Evolutionary conservation across 2,797 vertebrate species (phyloP), one percentile per base, ranked within the genome.

Genomic region (Eleutherodactylus coqui): DNA sequence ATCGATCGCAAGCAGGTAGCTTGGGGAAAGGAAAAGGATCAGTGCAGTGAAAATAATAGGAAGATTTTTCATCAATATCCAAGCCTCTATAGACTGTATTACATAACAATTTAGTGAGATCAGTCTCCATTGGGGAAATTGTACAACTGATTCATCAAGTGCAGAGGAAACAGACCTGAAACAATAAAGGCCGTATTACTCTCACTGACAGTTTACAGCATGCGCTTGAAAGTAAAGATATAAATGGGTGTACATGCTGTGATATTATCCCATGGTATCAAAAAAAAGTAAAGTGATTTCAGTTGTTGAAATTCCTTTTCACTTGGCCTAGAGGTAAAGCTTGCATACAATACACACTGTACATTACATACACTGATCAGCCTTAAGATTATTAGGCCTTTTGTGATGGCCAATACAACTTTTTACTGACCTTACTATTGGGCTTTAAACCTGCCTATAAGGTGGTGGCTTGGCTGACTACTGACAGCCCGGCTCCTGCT

Each of bases 11-110:
- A 5, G 38, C 32, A 87, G 80, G 8, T 86, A 80, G 55, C 81
- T 88, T 79, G 86, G 85, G 79, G 81, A 83, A 88, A 89, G 84
- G 76, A 88, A 86, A 87, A 53, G 67, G 79, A 45, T 89, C 89
- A 89, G 78, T 83, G 86, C 21, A 21, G 79, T 62, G 49, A 85
- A 89, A 88, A 84, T 85, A 64, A 88, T 86, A 75, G 49, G 86
- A 87, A 85, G 64, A 82, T 83, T 53, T 62, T 36, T 32, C 83
- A 58, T 53, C 60, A 69, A 49, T 84, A 19, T 67, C 32, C 7
- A 79, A 85, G 82, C 82, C 60, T 43, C 82, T 36, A 0, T 34
- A 79, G 0, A 41, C 29, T 21, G 47, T 58, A 43, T 32, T 55
- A 49, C 75, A 47, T n/a, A 62, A 55, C 0, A 13, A 6, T 13